Evolutionary conservation across 2,797 vertebrate species (phyloP), one percentile per base, ranked within the genome.

Genomic region (Lates japonicus): DNA sequence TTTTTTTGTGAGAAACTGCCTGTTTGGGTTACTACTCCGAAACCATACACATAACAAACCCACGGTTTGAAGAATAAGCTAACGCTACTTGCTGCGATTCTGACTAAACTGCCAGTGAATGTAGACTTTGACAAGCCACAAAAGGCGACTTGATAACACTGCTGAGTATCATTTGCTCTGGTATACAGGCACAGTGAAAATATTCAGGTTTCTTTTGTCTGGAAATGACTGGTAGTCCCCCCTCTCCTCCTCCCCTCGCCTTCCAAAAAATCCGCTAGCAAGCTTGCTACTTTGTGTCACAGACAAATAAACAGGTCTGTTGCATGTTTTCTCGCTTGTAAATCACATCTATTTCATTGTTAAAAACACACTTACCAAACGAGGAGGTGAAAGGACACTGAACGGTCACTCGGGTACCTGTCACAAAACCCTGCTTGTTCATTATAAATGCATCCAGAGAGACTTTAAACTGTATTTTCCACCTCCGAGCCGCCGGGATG

Each of bases 271-370:
- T 84, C 83, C 82, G 94, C 94, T 94, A 95, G 93, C 94, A 90
- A 86, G 86, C 91, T 90, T 85, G 94, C 94, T 95, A 95, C 93
- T 96, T 94, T 94, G 92, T 94, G 90, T 90, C 91, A 94, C 89
- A 94, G 94, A 94, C 94, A 93, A 95, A 95, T 92, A 95, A 95
- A 94, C 94, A 94, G 88, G 83, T 93, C 91, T 83, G 90, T 82
- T 93, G 88, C 88, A 85, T 87, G 90, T 87, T 89, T 80, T 69
- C 55, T 84, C 52, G 75, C 82, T 46, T 29, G 52, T 52, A 68
- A 74, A 64, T 63, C 66, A 60, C 60, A 67, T 6, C 48, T 3
- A 42, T 70, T 64, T 51, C 44, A 3, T 13, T 35, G 41, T 58
- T 70, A 11, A 42, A 78, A 63, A 48, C 70, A 16, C 57, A 73